Percentiles rank a stretch among this genome's conserved stretches.
These are phyloP conservation scores for Herminia tarsipennalis DNA, from an alignment of 2,888 invertebrate genomes.

Conservation along the genomic window DNA sequence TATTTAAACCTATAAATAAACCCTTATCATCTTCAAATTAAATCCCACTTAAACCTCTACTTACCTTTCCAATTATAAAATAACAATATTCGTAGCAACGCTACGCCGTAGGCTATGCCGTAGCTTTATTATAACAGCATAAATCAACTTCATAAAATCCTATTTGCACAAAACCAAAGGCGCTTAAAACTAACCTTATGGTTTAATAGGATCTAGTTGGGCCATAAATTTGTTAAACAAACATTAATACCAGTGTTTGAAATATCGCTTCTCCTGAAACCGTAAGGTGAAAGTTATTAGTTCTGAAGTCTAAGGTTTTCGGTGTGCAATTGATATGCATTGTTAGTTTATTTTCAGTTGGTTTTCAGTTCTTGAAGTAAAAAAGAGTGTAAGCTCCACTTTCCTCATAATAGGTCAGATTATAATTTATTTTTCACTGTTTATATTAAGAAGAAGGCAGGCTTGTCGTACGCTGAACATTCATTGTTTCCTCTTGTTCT, in stretches of 20 bases:
- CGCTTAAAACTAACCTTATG: constrained; percentile 34
- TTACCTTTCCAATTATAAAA: neutral
- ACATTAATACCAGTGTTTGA: constrained; percentile 37
- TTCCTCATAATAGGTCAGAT: too few species aligned
- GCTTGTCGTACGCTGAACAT: too few species aligned
- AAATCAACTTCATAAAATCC: constrained; percentile 40
- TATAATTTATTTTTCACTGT: too few species aligned
- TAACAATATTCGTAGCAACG: neutral
- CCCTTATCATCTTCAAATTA: neutral
- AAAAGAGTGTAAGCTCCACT: too few species aligned
- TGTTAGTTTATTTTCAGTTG: too few species aligned
- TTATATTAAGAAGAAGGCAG: too few species aligned
- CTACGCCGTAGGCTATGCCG: neutral
- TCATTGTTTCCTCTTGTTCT: too few species aligned
- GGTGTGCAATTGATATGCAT: too few species aligned
- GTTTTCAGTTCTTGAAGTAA: too few species aligned
- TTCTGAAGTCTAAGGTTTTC: too few species aligned
- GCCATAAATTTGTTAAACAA: constrained; percentile 37
- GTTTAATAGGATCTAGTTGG: constrained; percentile 39
- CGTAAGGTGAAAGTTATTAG: constrained; percentile 34
- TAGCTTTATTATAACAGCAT: constrained; percentile 16
- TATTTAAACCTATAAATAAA: too few species aligned
- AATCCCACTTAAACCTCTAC: neutral
- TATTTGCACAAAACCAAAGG: constrained; percentile 33
- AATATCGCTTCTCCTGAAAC: constrained; percentile 30